Base-by-base conservation (phyloP, 1,140 invertebrate species). In the Bombus waltoni region DNA sequence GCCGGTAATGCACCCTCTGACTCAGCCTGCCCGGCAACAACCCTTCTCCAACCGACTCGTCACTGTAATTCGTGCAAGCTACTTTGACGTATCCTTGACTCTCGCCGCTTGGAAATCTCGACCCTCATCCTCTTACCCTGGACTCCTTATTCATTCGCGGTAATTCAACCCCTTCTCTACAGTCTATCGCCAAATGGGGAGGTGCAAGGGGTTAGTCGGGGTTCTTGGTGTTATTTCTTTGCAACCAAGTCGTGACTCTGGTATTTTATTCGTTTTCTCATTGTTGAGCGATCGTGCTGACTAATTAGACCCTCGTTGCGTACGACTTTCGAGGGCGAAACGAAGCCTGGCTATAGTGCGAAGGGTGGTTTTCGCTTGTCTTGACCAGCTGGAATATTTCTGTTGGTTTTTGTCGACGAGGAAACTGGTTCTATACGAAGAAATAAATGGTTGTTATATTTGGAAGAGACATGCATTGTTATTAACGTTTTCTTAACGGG, bases 31-130 rank as follows among this genome's bases (percentile, higher is more conserved):
- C 65, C 74, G 74, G 53, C 44, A 68, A 66, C 79, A 57, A 68
- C 62, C 76, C 65, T 40, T 59, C 75, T 70, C 40, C 77, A 32
- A 32, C 35, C 53, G 62, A 40, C 65, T 83, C 66, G 66, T 72
- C 81, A 42, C 68, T 40, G 74, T 77, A 78, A 84, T 83, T 73
- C 57, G 85, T 53, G 74, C 66, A 32, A 76, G 85, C 66, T 78
- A 77, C 85, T 87, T 87, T 77, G 81, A 87, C 81, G 74, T 87
- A 66, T 83, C 74, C 85, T 87, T 85, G 83, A 85, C 83, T 85
- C 77, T 35, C 83, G 76, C 53, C 66, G 82, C 77, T 73, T 86
- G 71, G 35, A 82, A 82, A 86, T 18, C 84, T 15, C 83, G 8
- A 62, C 38, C 73, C 32, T 42, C 22, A 10, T 59, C 32, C 25